Evolutionary conservation across 1,140 invertebrate species (phyloP), one percentile per base, ranked within the genome.

Genomic region (Diabrotica virgifera): DNA sequence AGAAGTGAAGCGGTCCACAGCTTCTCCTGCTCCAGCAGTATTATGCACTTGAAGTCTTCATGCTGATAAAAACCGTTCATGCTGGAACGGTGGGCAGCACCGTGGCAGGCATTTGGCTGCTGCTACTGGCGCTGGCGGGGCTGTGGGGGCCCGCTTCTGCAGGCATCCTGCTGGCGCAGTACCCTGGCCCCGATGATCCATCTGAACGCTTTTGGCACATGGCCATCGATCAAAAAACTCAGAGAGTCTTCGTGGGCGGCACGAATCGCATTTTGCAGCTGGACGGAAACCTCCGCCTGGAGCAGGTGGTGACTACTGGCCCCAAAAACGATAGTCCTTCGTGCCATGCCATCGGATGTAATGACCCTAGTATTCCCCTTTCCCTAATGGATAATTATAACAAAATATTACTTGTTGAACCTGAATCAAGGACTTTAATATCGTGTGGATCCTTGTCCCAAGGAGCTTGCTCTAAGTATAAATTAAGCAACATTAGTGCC

Each of bases 331-430:
- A 96, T 81, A 95, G 91, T 81, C 89, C 92, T 5, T 86, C 89
- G 69, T 96, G 94, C 80, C 91, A 94, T 80, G 90, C 93, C 3
- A 89, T 85, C 62, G 93, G 93, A 40, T 96, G 93, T 77, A 75
- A 81, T 40, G 83, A 83, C 5, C 81, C 84, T 10, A 85, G 90
- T 63, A 86, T 88, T 67, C 84, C 86, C 65, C 88, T 87, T 38
- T 80, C 85, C 0, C 77, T 87, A 53, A 91, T 88, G 54, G 89
- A 95, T 76, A 96, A 94, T 80, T 88, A 93, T 59, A 97, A 96
- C 79, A 98, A 98, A 81, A 88, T 96, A 62, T 82, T 98, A 63
- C 85, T 98, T 6, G 88, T 97, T 24, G 94, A 97, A 79, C 85
- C 90, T 65, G 88, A 89, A 65, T 87, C 90, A 8, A 85, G 89